Evolutionary conservation across 2,797 vertebrate genomes (phyloP).

Genomic region (Crenuchus spilurus): DNA sequence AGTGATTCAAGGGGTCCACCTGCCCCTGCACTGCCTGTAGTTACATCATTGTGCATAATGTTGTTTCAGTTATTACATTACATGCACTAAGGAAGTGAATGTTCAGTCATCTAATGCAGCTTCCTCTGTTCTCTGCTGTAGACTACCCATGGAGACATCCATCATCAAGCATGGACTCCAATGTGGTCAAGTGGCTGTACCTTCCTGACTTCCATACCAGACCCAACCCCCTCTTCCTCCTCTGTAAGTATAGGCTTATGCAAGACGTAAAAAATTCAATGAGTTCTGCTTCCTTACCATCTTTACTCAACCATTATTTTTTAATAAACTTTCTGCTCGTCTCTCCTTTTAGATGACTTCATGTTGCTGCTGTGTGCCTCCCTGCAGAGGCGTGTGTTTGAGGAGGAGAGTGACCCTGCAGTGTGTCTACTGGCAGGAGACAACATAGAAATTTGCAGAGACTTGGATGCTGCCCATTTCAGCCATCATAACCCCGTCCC

Average conservation of each 20-base stretch:
- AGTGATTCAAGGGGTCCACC: too few relatives aligned
- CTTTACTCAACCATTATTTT: neutral
- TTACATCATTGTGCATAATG: too few relatives aligned
- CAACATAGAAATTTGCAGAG: conserved; percentile 89
- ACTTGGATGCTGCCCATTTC: conserved; percentile 83
- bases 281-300: too few relatives aligned
- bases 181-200: conserved; percentile 95
- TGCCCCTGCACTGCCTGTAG: too few relatives aligned
- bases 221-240: conserved; percentile 90
- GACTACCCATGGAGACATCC: conserved; percentile 92
- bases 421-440: conserved; percentile 87
- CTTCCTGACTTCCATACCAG: conserved; percentile 90
- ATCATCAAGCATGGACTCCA: conserved; percentile 85
- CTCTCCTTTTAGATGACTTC: conserved; percentile 83
- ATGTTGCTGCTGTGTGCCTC: conserved; percentile 90
- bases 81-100: neutral
- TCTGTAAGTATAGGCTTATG: conserved; percentile 86
- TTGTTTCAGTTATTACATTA: neutral
- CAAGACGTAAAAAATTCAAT: too few relatives aligned
- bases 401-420: conserved; percentile 85
- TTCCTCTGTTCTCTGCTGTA: conserved; percentile 56
- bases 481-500: conserved; percentile 87
- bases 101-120: neutral
- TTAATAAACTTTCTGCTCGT: neutral
- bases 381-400: conserved; percentile 90